Conservation (phyloP, 2,888 invertebrate species). For the Miltochrista miniata region DNA sequence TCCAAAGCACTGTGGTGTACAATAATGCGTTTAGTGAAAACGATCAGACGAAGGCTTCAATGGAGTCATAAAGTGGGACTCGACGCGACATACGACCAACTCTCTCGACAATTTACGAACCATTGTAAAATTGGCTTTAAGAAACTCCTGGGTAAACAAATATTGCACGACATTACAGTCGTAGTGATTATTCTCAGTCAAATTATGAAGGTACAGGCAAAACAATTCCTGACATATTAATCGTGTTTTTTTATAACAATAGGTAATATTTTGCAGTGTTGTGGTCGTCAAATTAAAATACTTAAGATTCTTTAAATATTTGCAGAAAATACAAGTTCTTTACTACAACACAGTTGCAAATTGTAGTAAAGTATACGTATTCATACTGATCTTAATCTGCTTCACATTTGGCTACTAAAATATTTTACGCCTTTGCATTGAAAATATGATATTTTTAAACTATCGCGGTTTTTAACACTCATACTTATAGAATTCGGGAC, state of each 20-base stretch:
- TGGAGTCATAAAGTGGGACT: slow-evolving; percentile 71
- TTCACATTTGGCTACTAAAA: no score
- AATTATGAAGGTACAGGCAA: slow-evolving; percentile 8
- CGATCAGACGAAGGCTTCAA: slow-evolving; percentile 59
- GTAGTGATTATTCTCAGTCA: slow-evolving; percentile 3
- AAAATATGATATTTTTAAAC: no score
- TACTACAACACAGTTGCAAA: background rate
- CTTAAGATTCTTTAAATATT: background rate
- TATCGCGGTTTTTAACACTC: no score
- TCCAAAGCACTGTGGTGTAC: slow-evolving; percentile 49
- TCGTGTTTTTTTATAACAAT: slow-evolving; percentile 9
- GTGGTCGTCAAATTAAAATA: slow-evolving; percentile 1
- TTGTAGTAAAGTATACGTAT: no score
- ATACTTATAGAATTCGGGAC: no score
- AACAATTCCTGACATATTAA: slow-evolving; percentile 12
- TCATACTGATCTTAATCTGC: no score
- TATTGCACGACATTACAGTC: slow-evolving; percentile 29
- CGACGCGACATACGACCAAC: slow-evolving; percentile 46
- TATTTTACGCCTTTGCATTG: no score
- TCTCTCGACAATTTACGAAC: slow-evolving; percentile 64
- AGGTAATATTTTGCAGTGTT: slow-evolving; percentile 7
- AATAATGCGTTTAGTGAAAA: slow-evolving; percentile 65
- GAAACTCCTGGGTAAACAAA: slow-evolving; percentile 72
- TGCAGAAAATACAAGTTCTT: background rate
- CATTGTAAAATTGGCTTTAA: slow-evolving; percentile 62